phyloP scores from a whole-genome alignment of 2,113 vertebrate genomes.

The Sceloporus undulatus region DNA sequence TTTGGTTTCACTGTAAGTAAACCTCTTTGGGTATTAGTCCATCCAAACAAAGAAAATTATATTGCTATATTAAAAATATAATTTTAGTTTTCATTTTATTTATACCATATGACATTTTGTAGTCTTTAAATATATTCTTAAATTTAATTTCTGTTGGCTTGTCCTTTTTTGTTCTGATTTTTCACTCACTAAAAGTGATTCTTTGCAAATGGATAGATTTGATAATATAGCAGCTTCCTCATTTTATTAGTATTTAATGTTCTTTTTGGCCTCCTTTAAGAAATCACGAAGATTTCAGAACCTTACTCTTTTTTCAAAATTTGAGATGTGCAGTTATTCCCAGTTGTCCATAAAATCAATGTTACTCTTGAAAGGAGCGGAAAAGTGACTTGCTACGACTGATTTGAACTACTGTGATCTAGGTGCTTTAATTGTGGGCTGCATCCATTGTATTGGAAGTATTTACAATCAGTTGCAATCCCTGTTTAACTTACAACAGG shows the following conservation, averaged over 20 bases:
- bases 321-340: not conserved
- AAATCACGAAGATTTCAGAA: not conserved
- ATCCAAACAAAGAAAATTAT: not conserved
- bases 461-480: not conserved
- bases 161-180: not conserved
- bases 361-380: not conserved
- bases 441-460: not conserved
- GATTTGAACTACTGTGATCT: not conserved
- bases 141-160: accelerated
- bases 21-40: not conserved
- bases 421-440: not conserved
- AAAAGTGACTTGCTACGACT: not conserved
- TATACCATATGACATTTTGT: not conserved
- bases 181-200: accelerated
- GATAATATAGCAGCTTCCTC: not conserved
- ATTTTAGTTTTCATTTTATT: not conserved
- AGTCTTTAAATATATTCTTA: not conserved
- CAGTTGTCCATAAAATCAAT: not conserved
- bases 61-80: not conserved
- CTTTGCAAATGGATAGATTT: not conserved
- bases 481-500: not conserved
- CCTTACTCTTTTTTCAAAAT: too few species aligned
- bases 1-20: not conserved
- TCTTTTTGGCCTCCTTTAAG: not conserved
- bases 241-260: not conserved